Evolutionary conservation across 2,888 invertebrate species (phyloP).

Genomic region (Cremastobaeus sp.): DNA sequence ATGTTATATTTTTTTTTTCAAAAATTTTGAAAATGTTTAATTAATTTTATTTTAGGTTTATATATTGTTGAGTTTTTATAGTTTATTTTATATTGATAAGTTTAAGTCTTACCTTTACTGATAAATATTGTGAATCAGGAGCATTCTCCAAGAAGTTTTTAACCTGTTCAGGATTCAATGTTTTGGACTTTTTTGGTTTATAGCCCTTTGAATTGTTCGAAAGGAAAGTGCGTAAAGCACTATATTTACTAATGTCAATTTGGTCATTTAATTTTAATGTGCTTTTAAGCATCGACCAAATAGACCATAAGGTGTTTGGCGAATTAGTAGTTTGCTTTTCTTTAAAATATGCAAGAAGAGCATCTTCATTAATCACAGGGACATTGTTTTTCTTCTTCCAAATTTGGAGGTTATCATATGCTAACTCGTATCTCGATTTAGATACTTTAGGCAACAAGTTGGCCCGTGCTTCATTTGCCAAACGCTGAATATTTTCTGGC

Average conservation of each 20-base stretch:
- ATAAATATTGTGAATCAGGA: constrained; percentile 55
- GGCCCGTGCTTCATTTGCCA: not conserved
- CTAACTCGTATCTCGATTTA: not conserved
- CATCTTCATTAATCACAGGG: not conserved
- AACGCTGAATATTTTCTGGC: not conserved
- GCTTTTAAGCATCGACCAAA: constrained; percentile 42
- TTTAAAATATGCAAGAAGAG: constrained; percentile 29
- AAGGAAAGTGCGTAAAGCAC: constrained; percentile 18
- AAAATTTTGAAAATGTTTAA: not conserved
- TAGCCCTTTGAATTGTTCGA: constrained; percentile 31
- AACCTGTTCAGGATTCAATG: constrained; percentile 18
- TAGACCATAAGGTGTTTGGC: constrained; percentile 37
- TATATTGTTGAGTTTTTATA: not conserved
- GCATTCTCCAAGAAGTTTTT: constrained; percentile 44
- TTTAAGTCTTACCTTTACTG: constrained; percentile 40
- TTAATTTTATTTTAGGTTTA: not conserved
- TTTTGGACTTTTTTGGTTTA: constrained; percentile 33
- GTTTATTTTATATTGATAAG: not conserved
- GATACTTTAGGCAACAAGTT: not conserved
- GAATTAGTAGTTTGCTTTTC: constrained; percentile 5
- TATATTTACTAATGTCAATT: constrained; percentile 29
- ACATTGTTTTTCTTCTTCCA: constrained; percentile 13
- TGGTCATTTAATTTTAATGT: constrained; percentile 22
- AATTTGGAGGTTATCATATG: not conserved
- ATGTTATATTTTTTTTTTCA: not conserved